Base-by-base conservation (phyloP, 2,888 invertebrate species). In the Caenorhabditis sp. region DNA sequence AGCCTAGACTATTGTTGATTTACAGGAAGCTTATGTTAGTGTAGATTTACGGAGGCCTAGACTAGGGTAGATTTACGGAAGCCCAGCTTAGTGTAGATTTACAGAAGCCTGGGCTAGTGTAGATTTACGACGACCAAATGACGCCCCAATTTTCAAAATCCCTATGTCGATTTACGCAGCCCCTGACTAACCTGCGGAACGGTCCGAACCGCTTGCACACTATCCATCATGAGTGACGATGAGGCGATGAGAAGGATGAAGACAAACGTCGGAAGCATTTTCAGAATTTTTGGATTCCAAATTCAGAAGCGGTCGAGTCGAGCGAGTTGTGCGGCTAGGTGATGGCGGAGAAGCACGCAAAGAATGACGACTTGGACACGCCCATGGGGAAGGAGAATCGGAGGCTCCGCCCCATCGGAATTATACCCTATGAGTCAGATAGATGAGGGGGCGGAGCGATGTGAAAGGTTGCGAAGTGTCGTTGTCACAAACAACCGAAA, bases 191-290 rank as follows among this genome's bases (percentile, higher is more conserved):
- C 72, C 72, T 72, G 72, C 20, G 64, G 64, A 40, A 72, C 47
- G 2, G 37, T n/a, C 26, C 72, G 44, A 2, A 32, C 72, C 18
- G 72, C 72, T 2, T 24, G 1, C 1, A 51, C 65, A 9, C 28
- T 28, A 32, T 64, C 56, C 32, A 62, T n/a, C 56, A 55, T n/a
- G 32, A 72, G 20, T 37, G 72, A 65, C 4, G 72, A 65, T 32
- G 72, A 64, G 72, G 72, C 72, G 26, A 72, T 26, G 64, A 72
- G 65, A 15, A 72, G 64, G 24, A 72, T 28, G 32, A 72, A 18
- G 56, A 64, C 28, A n/a, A 72, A 26, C 1, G 64, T 62, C 24
- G 71, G 62, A 8, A 61, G 64, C 47, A 65, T 18, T 44, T 40
- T 56, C 28, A 55, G 6, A 2, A 2, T 40, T 40, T 40, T 13